Base-by-base conservation (phyloP, 2,888 invertebrate species). In the Ennomos fuscantarius region DNA sequence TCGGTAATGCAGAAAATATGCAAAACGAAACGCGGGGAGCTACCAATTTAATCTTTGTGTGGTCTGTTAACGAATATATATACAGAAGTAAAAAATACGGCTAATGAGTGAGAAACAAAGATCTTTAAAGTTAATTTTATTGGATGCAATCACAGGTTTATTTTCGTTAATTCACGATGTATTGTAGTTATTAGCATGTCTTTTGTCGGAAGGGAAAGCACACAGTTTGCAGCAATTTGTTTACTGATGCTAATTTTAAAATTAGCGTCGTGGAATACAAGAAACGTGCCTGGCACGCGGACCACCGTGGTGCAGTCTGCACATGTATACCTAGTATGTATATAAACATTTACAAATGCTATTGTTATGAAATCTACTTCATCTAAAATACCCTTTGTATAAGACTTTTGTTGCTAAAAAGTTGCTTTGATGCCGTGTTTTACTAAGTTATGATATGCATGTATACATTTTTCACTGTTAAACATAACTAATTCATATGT, bases 211-310 rank as follows among this genome's bases (percentile, higher is more conserved):
- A 69, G 70, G 65, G 70, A 79, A 71, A 70, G 80, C 71, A 76
- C 84, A 82, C 78, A 78, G 83, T 87, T 84, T 78, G 70, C 81
- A 74, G 78, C 80, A 84, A 84, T 87, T 84, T 84, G 87, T 89
- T 86, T 86, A 80, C 83, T 66, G 76, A 86, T 82, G 88, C 86
- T 87, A 88, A 91, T 91, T 90, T 91, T 89, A 86, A 89, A 90
- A 89, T 89, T 84, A 86, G 87, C 88, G 78, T 87, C 85, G 82
- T 84, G 85, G 84, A 86, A 81, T 87, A 84, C 82, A 83, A 86
- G 86, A 89, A 89, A 90, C 91, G 89, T 90, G 90, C 87, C 70
- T 78, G 66, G 69, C 66, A 65, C 67, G 69, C 68, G 77, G 91
- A 91, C 91, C 91, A 91, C 91, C 91, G 65, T 77, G 72, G 82